phyloP scores from a whole-genome alignment of 2,888 invertebrate genomes.

The Drepanosiphum platanoidis region DNA sequence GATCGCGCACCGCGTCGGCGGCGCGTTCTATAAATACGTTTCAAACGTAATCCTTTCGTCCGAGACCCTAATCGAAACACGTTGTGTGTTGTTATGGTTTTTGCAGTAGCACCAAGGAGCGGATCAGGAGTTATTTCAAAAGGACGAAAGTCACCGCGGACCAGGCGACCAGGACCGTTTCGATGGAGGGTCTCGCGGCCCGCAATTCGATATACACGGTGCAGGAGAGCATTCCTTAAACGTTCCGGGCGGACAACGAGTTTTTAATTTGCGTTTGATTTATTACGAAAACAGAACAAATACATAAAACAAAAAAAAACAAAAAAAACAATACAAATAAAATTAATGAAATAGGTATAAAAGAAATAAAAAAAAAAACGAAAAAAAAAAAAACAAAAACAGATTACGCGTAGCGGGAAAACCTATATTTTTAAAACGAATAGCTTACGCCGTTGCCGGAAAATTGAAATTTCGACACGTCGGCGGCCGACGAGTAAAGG shows the following conservation, averaged over 20 bases:
- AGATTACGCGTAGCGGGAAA: not conserved
- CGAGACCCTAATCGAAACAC: not conserved
- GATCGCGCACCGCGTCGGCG: not conserved
- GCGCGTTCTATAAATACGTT: not conserved
- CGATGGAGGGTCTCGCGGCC: slow-evolving; percentile 45
- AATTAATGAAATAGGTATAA: not conserved
- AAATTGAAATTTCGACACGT: slow-evolving; percentile 63
- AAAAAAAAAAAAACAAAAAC: not conserved
- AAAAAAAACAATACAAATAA: not conserved
- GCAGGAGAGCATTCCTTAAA: slow-evolving; percentile 50
- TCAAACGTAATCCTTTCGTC: not conserved
- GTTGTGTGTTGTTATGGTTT: slow-evolving; percentile 57
- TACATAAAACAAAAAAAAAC: slow-evolving; percentile 10
- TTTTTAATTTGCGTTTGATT: slow-evolving; percentile 40
- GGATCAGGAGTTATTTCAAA: slow-evolving; percentile 71
- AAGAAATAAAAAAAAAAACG: slow-evolving; percentile 17
- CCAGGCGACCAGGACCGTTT: slow-evolving; percentile 68
- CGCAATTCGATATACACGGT: slow-evolving; percentile 53
- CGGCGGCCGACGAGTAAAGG: slow-evolving; percentile 63
- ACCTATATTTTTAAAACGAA: slow-evolving; percentile 56
- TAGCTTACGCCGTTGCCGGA: slow-evolving; percentile 63
- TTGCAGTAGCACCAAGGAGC: slow-evolving; percentile 71
- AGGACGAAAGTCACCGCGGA: slow-evolving; percentile 67
- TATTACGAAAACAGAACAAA: slow-evolving; percentile 32
- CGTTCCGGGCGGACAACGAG: not conserved